Evolutionary conservation across 2,113 vertebrate species (phyloP).

Genomic region (Gambusia affinis): DNA sequence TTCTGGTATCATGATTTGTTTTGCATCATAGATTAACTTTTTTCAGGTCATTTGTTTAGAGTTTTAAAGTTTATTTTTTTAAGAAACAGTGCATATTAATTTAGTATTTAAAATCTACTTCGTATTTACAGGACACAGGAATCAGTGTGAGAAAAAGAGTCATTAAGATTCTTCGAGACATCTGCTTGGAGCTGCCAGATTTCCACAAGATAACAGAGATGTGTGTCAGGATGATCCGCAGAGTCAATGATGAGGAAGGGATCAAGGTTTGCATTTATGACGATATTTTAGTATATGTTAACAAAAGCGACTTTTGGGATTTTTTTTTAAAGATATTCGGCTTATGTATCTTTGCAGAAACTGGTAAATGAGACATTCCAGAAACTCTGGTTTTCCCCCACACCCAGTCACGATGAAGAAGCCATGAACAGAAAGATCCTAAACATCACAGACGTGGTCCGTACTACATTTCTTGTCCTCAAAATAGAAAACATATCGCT

Average conservation of each 20-base stretch:
- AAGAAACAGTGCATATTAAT: not conserved
- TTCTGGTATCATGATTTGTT: not conserved
- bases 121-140: slow-evolving; percentile 90
- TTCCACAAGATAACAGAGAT: slow-evolving; percentile 99
- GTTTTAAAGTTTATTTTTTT: not conserved
- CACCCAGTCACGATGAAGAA: slow-evolving; percentile 92
- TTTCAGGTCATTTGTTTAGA: not conserved
- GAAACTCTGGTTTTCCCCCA: slow-evolving; percentile 99
- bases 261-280: slow-evolving; percentile 88
- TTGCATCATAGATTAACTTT: not conserved
- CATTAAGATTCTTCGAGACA: slow-evolving; percentile 97
- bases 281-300: not conserved
- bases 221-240: slow-evolving; percentile 99
- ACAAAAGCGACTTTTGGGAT: rapidly evolving
- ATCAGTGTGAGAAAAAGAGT: slow-evolving; percentile 98
- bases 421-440: slow-evolving; percentile 97
- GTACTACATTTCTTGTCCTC: slow-evolving; percentile 23
- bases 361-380: slow-evolving; percentile 99
- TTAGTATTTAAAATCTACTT: not conserved
- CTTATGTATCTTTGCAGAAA: slow-evolving; percentile 79
- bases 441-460: slow-evolving; percentile 98
- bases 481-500: not conserved
- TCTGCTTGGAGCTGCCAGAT: slow-evolving; percentile 96
- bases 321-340: not conserved
- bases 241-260: slow-evolving; percentile 98